Base-by-base conservation (phyloP, 2,113 vertebrate species). In the Amphiprion percula region DNA sequence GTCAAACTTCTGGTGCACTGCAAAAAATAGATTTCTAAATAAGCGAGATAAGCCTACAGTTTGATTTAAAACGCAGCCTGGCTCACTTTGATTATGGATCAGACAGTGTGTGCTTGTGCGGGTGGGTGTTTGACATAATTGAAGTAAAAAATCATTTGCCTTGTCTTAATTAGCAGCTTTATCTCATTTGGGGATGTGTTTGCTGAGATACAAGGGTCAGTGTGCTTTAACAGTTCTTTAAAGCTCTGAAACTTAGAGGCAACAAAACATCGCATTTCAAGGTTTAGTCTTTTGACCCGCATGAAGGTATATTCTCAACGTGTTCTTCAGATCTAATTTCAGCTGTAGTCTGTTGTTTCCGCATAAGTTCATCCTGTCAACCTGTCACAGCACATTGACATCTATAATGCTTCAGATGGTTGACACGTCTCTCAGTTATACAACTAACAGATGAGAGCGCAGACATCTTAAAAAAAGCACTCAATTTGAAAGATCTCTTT, bases 1-100 rank as follows among this genome's bases (percentile, higher is more conserved):
- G 63, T 72, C 77, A 75, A 77, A 69, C 37, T 56, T 46, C 21
- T 41, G 21, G 21, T 39, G 21, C 11, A 44, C 41, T 14, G 41
- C 41, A 44, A 44, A 44, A 44, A 44, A 12, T 15, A 44, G 49
- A n/a, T n/a, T 52, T n/a, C 17, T n/a, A 52, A n/a, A 52, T 8
- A 52, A 9, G n/a, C 41, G 17, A 41, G 16, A 65, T 37, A n/a
- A 65, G 52, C 15, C 30, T 8, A 44, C 17, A 54, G 26, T 17
- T 53, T 63, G 14, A 74, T 41, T 37, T 37, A 24, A 68, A 74
- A 74, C 53, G 11, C 44, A 41, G 33, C 1, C 0, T 17, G 19
- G 23, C 11, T 55, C 12, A 10, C 24, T 58, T 4, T 65, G 41
- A 47, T 21, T 15, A 3, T 53, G 19, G 24, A 65, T 26, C 28